phyloP scores from a whole-genome alignment of 1,140 invertebrate species.

The Cotesia vestalis region DNA sequence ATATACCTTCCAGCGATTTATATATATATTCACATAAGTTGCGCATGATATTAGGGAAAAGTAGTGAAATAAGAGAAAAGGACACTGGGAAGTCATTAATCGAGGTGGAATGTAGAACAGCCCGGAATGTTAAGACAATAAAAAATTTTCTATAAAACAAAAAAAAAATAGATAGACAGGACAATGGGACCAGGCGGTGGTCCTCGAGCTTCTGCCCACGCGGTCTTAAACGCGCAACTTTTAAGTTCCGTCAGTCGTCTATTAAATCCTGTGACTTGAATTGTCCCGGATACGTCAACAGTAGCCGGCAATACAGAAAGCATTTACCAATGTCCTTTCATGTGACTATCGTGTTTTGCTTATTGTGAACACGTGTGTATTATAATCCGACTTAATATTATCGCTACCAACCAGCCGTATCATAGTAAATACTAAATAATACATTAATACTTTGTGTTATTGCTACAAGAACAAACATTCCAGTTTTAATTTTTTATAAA shows the following conservation, averaged over 20 bases:
- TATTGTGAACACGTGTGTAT: conserved; percentile 18
- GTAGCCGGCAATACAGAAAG: conserved; percentile 24
- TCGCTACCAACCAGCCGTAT: too few species aligned
- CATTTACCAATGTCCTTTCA: conserved; percentile 35
- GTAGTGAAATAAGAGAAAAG: conserved; percentile 21
- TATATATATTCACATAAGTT: not conserved
- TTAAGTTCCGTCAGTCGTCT: conserved; percentile 34
- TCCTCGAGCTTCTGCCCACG: conserved; percentile 34
- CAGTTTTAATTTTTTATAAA: too few species aligned
- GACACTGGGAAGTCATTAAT: conserved; percentile 32
- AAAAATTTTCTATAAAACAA: conserved; percentile 14
- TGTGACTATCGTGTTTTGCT: conserved; percentile 4
- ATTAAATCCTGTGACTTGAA: conserved; percentile 34
- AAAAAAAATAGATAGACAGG: conserved; percentile 29
- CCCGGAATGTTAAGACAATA: conserved; percentile 20
- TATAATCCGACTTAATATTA: not conserved
- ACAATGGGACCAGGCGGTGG: conserved; percentile 34
- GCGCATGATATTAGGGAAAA: conserved; percentile 25
- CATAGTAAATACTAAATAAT: too few species aligned
- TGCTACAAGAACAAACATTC: too few species aligned
- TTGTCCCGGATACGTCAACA: conserved; percentile 38
- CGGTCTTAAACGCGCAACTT: conserved; percentile 27
- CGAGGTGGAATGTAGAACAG: conserved; percentile 23
- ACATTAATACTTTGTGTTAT: too few species aligned
- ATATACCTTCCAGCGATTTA: conserved; percentile 7